phyloP scores from a whole-genome alignment of 2,797 vertebrate species.

The Rhinatrema bivittatum region DNA sequence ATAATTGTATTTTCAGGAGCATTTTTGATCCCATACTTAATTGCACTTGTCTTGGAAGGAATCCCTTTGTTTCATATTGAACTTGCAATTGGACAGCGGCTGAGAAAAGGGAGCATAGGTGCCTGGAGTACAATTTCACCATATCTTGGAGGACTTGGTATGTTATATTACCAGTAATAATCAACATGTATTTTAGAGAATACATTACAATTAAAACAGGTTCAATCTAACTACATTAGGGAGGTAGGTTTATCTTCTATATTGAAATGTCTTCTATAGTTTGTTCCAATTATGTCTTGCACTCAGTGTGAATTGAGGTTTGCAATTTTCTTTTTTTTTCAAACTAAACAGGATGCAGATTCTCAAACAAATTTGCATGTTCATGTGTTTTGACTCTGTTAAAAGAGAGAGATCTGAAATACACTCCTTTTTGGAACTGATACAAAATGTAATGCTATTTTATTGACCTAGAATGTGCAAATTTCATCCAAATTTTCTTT shows the following conservation, averaged over 20 bases:
- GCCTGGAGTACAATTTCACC: constrained; percentile 80
- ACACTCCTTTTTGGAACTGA: too few species aligned
- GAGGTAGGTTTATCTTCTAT: not conserved
- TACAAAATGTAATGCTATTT: too few species aligned
- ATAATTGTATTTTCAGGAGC: constrained; percentile 64
- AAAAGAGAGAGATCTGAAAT: too few species aligned
- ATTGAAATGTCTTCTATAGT: not conserved
- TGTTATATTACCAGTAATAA: too few species aligned
- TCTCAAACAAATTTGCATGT: too few species aligned
- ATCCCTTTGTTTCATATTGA: constrained; percentile 81
- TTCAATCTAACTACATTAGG: not conserved
- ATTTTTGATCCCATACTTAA: constrained; percentile 82
- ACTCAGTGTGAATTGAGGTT: too few species aligned
- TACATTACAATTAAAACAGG: not conserved
- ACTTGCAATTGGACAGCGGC: constrained; percentile 76
- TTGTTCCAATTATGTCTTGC: too few species aligned
- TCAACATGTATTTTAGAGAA: not conserved
- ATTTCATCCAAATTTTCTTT: too few species aligned
- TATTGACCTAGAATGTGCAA: too few species aligned
- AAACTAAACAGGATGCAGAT: too few species aligned
- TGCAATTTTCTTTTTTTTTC: too few species aligned
- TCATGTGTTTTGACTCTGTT: too few species aligned
- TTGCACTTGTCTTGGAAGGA: constrained; percentile 77
- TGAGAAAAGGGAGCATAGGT: constrained; percentile 69
- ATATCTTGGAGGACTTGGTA: constrained; percentile 74